Percentiles rank a stretch among this genome's conserved stretches.
Conservation (phyloP, 2,113 vertebrate genomes). For the Nipponia nippon region DNA sequence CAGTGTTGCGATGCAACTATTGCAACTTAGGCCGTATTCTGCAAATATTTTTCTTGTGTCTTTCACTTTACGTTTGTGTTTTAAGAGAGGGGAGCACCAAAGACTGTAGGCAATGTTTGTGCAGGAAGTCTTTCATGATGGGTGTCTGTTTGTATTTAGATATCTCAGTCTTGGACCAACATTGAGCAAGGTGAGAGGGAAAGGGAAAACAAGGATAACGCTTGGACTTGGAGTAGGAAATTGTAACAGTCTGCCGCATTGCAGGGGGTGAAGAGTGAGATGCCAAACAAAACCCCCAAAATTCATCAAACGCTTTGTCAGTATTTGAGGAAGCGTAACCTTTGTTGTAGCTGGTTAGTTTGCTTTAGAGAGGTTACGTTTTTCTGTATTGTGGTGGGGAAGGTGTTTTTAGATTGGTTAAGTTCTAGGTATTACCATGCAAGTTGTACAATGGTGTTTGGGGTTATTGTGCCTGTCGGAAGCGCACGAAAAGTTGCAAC, state of each 20-base stretch:
- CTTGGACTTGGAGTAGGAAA: not conserved
- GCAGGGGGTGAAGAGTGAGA: not conserved
- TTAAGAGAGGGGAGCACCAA: not conserved
- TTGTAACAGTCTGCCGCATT: fast-evolving
- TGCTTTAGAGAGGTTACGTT: not conserved
- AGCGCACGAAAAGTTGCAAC: fast-evolving
- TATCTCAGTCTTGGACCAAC: not conserved
- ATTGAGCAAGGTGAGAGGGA: not conserved
- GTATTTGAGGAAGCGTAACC: not conserved
- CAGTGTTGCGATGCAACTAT: not conserved
- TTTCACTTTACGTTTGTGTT: not conserved
- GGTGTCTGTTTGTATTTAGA: not conserved
- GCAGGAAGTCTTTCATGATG: not conserved
- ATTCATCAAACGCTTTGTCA: not conserved
- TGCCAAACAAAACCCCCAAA: not conserved
- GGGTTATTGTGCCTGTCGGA: not conserved
- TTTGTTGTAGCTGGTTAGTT: not conserved
- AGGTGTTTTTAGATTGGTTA: not conserved
- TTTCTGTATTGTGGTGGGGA: not conserved
- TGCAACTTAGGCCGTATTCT: not conserved
- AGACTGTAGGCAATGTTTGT: not conserved
- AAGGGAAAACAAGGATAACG: fast-evolving
- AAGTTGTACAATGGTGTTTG: fast-evolving
- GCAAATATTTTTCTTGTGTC: not conserved
- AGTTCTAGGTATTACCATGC: not conserved